Evolutionary conservation across 2,888 invertebrate genomes (phyloP).

Genomic region (Syrphus vitripennis): DNA sequence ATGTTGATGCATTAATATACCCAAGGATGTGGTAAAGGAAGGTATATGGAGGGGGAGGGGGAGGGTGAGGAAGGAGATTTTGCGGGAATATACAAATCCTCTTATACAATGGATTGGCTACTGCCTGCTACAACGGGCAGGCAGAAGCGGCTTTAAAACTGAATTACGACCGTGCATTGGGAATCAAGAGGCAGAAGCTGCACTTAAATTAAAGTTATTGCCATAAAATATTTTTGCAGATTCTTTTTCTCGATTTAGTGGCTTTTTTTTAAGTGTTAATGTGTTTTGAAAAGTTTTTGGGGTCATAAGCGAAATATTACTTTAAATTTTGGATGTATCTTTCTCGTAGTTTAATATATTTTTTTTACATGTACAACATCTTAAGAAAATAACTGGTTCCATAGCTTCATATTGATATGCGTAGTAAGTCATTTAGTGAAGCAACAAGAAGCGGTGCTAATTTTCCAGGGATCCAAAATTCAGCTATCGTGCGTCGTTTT

Average conservation of each 20-base stretch:
- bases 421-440: no score
- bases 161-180: slow-evolving; percentile 54
- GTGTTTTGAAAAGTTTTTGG: neutral
- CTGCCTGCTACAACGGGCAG: no score
- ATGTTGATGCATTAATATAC: slow-evolving; percentile 37
- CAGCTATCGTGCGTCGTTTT: no score
- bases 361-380: no score
- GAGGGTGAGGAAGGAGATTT: neutral
- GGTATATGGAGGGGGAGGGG: neutral
- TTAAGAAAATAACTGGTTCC: no score
- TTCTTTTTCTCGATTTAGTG: neutral
- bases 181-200: slow-evolving; percentile 37
- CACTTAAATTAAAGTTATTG: neutral
- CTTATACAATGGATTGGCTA: slow-evolving; percentile 36
- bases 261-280: neutral
- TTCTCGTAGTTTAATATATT: no score
- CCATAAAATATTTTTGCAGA: neutral
- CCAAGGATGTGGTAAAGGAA: neutral
- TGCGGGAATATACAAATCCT: slow-evolving; percentile 47
- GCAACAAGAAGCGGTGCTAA: no score
- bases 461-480: no score
- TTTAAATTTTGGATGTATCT: neutral
- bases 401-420: no score
- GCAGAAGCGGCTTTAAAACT: slow-evolving; percentile 48
- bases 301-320: neutral